Evolutionary conservation across 1,140 invertebrate species (phyloP).

Genomic region (Prorops nasuta): DNA sequence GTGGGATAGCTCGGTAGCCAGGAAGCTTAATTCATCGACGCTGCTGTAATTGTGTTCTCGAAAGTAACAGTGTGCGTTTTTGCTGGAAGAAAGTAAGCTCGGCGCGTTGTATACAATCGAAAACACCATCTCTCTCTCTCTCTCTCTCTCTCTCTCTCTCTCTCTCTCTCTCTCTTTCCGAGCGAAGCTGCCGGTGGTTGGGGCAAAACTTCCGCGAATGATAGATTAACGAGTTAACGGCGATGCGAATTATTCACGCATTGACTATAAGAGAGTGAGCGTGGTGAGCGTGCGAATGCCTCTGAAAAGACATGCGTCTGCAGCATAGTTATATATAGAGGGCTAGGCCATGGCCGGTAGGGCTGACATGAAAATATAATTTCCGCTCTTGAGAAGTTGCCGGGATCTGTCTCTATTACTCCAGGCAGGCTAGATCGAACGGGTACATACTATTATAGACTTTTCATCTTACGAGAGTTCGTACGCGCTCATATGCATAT

Average conservation of each 20-base stretch:
- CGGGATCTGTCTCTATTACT: conserved; percentile 38
- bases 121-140: conserved; percentile 3
- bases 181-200: conserved; percentile 10
- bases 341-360: neutral
- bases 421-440: conserved; percentile 1
- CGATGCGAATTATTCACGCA: conserved; percentile 22
- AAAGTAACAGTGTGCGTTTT: conserved; percentile 18
- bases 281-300: conserved; percentile 15
- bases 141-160: conserved; percentile 7
- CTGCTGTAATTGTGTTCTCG: no score
- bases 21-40: no score
- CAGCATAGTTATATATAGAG: neutral
- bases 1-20: no score
- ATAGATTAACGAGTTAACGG: conserved; percentile 19
- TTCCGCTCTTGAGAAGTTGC: conserved; percentile 34
- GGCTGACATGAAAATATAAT: conserved; percentile 41
- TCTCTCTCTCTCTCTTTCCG: conserved; percentile 2
- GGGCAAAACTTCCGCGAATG: conserved; percentile 7
- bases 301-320: neutral
- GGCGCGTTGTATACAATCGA: conserved; percentile 11
- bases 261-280: conserved; percentile 8
- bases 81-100: conserved; percentile 14
- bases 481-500: conserved; percentile 20
- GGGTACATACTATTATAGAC: no score
- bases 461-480: conserved; percentile 23